Conservation (phyloP, 2,888 invertebrate species). For the Hipparchia semele region DNA sequence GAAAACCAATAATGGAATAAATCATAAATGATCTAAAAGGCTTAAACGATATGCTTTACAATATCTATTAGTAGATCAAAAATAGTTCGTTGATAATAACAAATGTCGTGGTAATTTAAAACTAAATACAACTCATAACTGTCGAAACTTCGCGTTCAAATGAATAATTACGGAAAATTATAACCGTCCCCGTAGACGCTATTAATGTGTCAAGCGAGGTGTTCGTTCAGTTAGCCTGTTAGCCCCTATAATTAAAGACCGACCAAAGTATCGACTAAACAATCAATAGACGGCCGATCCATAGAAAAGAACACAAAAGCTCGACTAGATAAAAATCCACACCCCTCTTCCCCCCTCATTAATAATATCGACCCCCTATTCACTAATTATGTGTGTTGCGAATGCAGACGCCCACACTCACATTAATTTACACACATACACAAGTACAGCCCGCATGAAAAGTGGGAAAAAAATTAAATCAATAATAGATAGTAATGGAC, state of each 20-base stretch:
- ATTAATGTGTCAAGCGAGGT: conserved; percentile 78
- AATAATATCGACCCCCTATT: conserved; percentile 79
- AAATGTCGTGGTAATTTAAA: conserved; percentile 50
- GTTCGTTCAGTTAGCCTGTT: conserved; percentile 72
- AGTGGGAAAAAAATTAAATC: conserved; percentile 64
- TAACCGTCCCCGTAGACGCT: conserved; percentile 61
- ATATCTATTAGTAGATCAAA: neutral
- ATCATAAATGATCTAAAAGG: no score
- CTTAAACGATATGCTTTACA: no score
- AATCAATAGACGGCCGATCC: conserved; percentile 74
- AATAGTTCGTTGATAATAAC: conserved; percentile 35
- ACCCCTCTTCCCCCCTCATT: conserved; percentile 72
- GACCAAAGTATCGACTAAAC: conserved; percentile 76
- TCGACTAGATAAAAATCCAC: conserved; percentile 77
- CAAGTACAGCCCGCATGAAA: conserved; percentile 70
- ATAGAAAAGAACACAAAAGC: conserved; percentile 81
- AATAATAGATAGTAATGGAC: conserved; percentile 55
- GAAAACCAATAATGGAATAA: no score
- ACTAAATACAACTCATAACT: conserved; percentile 59
- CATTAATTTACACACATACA: conserved; percentile 42
- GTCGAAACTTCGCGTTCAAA: conserved; percentile 66
- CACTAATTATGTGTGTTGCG: conserved; percentile 83
- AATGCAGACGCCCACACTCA: conserved; percentile 61
- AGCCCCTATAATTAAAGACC: conserved; percentile 78
- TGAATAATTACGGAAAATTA: conserved; percentile 76